Evolutionary conservation across 2,888 invertebrate species (phyloP), one percentile per base, ranked within the genome.

Genomic region (Parnassius mnemosyne): DNA sequence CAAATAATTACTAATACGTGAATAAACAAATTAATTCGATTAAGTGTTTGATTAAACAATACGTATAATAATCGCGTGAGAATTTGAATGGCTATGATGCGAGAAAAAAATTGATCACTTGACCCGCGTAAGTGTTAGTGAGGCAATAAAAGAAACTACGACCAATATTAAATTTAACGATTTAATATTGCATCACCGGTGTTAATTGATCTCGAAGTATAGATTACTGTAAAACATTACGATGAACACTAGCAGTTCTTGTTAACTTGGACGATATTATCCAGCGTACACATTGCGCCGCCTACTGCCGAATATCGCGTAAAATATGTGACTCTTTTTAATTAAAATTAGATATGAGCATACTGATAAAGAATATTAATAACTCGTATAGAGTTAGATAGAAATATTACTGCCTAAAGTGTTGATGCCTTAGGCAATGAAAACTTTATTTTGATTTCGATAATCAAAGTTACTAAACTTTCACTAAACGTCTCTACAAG

Each of bases 161-260:
- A 83, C 83, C 84, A 89, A 89, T 91, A 90, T 89, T 88, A 91
- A 88, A 89, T 85, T 88, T 88, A 89, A 89, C 89, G 88, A 89
- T 88, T 82, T 88, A 89, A 89, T 90, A 88, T 80, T 83, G 85
- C 83, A 84, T 80, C 78, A 71, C 89, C 84, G 85, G 65, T 67
- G 65, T 75, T 68, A 58, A 43, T 65, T 74, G 87, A 80, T 72
- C 89, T 76, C 68, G 76, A 68, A 66, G 71, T 70, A 66, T 69
- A 65, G 71, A 72, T 61, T 66, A 68, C 67, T 68, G 71, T 66
- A 64, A 75, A 78, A 77, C 69, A 67, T 68, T 68, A 68, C 47
- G 46, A 43, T 20, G 13, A 57, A 49, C 9, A n/a, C 42, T 41
- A 64, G 69, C 59, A 71, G 86, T 59, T 83, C 88, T 74, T 65